Evolutionary conservation across 64 coral and sea anemone genomes (phyloP), one percentile per base, ranked within the genome.

Genomic region (Catalaphyllia jardinei): DNA sequence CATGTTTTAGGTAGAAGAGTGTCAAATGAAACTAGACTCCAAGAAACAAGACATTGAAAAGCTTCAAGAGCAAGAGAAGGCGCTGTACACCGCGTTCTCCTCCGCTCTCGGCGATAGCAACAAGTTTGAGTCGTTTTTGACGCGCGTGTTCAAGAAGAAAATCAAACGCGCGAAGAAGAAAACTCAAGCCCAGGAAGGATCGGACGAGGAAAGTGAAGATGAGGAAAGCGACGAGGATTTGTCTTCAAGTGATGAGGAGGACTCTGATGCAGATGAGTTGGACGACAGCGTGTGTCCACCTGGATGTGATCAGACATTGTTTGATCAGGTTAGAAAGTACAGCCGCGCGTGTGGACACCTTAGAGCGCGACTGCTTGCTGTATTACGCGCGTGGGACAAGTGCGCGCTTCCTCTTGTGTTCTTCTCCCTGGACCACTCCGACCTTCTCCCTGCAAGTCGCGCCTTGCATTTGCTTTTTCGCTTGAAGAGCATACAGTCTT

Each of bases 131-230:
- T 87, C 89, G 27, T 99, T 99, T 49, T 74, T 99, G 50, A 99
- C 94, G 30, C 89, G 90, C 46, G 97, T 99, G 4, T 99, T 99
- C 59, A 99, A 99, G 79, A 99, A 99, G 88, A 99, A 95, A 71
- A 95, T 99, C 54, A 99, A 95, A 76, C 76, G 97, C 63, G 94
- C 97, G 29, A 99, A 99, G 67, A 99, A 99, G 65, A 99, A 95
- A 87, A 71, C 84, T 2, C 90, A 99, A 72, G 73, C 94, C 3
- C 82, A 95, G 22, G 94, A 93, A 60, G 97, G 94, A 33, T 99
- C 97, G 15, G 97, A 99, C 71, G 97, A 99, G 52, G 97, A 95
- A 19, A 99, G 97, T 50, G 97, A 99, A 17, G 97, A 99, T 52
- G 93, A 95, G 22, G 94, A 99, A 2, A 99, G 97, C 60, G 94